Base-by-base conservation (phyloP, 2,888 invertebrate genomes). In the Therioaphis trifolii region DNA sequence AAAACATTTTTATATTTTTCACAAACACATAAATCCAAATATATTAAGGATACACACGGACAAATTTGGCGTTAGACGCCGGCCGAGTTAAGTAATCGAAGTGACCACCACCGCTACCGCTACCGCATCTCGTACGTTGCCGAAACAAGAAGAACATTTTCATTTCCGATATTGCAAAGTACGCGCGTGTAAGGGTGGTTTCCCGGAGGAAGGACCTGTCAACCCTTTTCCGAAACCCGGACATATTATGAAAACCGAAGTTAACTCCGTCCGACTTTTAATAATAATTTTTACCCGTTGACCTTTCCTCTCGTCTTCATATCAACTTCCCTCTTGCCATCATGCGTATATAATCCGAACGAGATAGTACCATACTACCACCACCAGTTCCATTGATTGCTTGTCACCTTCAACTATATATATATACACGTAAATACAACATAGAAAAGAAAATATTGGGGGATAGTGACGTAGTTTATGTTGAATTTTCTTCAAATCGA, bases 211-310 rank as follows among this genome's bases (percentile, higher is more conserved):
- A 82, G 52, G 72, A 74, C 52, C 82, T 82, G 82, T 82, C 82
- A 82, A 82, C 82, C 82, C 82, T 82, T 82, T 82, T 82, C 82
- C 82, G 72, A 74, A 72, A 72, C 58, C 74, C 82, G 72, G 82
- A 82, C 82, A 63, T 82, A 80, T 74, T 72, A 82, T 74, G 82
- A 82, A 82, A 82, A 72, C 82, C 72, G 82, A 82, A 74, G 82
- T 82, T 82, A 80, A 80, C 80, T 82, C 74, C 63, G 74, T 74
- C 74, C 82, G 82, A 74, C 82, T 82, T 82, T 82, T 82, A 82
- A 82, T 82, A 82, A 82, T 82, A 61, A 82, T 82, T 82, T 82
- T 82, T 74, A 24, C 72, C 72, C 52, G 79, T 58, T 69, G 79
- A 79, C 79, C 79, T 69, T 55, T 79, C 69, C 55, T 27, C 71